Evolutionary conservation across 53 echinoderm and acorn worm species (phyloP).

Genomic region (Arbacia lixula): DNA sequence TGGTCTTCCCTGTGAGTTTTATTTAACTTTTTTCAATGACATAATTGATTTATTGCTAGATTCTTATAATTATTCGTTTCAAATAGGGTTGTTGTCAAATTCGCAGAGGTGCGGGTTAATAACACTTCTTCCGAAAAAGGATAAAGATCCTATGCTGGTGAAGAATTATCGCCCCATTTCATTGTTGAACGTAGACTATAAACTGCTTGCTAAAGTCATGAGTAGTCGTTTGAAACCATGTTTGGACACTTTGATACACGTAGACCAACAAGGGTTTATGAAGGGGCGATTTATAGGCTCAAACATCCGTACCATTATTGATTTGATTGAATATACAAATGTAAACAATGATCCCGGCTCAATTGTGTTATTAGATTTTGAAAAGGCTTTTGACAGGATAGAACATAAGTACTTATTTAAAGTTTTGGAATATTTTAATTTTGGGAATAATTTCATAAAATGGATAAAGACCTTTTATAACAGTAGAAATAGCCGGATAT

Average conservation of each 20-base stretch:
- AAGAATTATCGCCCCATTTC: constrained; percentile 71
- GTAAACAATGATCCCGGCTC: neutral
- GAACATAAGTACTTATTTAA: constrained; percentile 35
- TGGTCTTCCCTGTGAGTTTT: no score
- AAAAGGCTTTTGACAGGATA: constrained; percentile 51
- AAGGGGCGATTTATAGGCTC: neutral
- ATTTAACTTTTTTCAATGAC: no score
- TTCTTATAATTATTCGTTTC: no score
- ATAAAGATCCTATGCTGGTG: no score
- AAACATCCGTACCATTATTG: neutral
- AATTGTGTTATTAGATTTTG: constrained; percentile 35
- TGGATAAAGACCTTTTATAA: constrained; percentile 37
- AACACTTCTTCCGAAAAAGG: no score
- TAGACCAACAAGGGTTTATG: neutral
- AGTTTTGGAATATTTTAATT: constrained; percentile 12
- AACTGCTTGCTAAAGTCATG: constrained; percentile 53
- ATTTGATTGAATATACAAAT: neutral
- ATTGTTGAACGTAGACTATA: constrained; percentile 71
- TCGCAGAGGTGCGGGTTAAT: no score
- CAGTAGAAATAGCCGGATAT: constrained; percentile 18
- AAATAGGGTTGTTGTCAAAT: no score
- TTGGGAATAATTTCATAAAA: constrained; percentile 11
- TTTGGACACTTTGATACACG: neutral
- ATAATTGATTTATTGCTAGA: no score
- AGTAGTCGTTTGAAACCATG: constrained; percentile 50